Evolutionary conservation across 2,888 invertebrate species (phyloP), one percentile per base, ranked within the genome.

Genomic region (Deilephila elpenor): DNA sequence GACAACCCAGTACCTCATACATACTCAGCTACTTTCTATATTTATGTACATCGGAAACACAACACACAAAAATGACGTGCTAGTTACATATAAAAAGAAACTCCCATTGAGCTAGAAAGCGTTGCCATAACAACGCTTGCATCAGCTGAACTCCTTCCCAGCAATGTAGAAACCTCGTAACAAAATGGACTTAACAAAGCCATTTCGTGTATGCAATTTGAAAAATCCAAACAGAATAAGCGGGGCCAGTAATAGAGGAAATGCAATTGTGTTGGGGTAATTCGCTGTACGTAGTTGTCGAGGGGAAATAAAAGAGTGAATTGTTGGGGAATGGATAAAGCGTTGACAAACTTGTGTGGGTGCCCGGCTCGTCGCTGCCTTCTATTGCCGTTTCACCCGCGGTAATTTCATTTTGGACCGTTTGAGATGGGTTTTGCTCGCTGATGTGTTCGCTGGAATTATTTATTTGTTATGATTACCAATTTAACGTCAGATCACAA

Each of bases 141-240:
- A n/a, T n/a, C 56, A 56, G n/a, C n/a, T n/a, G 56, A 56, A 56
- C 17, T 56, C 5, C 56, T 6, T n/a, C n/a, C 17, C 56, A 56
- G 51, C 56, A n/a, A 25, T 29, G 25, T 29, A 25, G 29, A 14
- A 60, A 25, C 8, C 25, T 29, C 60, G 0, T 1, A 64, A 64
- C 11, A 20, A 20, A 44, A 64, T 11, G 4, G 37, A 44, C 20
- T 20, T 11, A 44, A 44, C 8, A 25, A 17, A 44, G 8, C 11
- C 25, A 11, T 11, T 25, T 6, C 44, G 20, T 67, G 20, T 44
- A 19, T 44, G 14, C 44, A 44, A 44, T 67, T 44, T 44, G n/a
- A 34, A 67, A 44, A 20, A 67, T 67, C 64, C 64, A 44, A 20
- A 67, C 64, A 44, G 64, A 67, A 67, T 25, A 67, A 67, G 25